phyloP scores from a whole-genome alignment of 2,113 vertebrate genomes.

The Andinoacara biseriatus region DNA sequence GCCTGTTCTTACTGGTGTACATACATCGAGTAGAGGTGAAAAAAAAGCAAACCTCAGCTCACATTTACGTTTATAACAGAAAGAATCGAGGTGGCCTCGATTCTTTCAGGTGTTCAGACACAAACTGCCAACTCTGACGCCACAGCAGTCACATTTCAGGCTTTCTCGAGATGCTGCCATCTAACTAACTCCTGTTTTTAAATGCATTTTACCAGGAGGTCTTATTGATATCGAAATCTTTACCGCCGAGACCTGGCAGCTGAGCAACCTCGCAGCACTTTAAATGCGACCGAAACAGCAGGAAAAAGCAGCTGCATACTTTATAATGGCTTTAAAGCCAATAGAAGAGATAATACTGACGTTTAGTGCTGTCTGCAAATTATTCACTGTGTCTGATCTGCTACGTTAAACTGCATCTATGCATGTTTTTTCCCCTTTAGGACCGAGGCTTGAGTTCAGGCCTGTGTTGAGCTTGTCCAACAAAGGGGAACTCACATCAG shows the following conservation, averaged over 20 bases:
- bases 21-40: not conserved
- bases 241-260: not conserved
- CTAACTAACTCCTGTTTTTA: not conserved
- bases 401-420: no score
- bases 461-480: not conserved
- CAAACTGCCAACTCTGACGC: slow-evolving; percentile 5
- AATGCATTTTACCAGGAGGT: not conserved
- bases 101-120: slow-evolving; percentile 7
- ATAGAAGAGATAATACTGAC: no score
- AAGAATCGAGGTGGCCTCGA: not conserved
- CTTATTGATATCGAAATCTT: not conserved
- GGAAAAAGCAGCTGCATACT: no score
- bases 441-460: no score
- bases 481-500: not conserved
- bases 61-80: not conserved
- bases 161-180: not conserved
- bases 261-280: no score
- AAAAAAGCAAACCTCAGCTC: not conserved
- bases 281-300: not conserved
- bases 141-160: not conserved
- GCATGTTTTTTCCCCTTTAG: no score
- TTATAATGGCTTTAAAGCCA: no score
- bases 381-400: no score
- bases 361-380: not conserved
- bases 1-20: not conserved